Evolutionary conservation across 1,140 invertebrate genomes (phyloP).

Genomic region (Nylanderia fulva): DNA sequence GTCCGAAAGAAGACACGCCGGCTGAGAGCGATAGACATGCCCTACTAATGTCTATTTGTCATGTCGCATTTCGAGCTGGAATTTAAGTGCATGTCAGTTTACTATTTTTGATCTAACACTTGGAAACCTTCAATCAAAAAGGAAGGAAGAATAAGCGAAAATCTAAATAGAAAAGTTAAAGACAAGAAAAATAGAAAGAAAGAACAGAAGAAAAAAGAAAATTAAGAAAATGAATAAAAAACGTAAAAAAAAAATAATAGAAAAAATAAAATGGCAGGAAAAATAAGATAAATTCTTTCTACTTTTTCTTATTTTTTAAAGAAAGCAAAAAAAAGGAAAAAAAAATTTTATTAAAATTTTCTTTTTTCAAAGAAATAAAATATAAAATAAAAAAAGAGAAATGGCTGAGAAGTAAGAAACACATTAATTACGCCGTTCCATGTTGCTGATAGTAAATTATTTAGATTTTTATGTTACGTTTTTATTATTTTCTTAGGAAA

Average conservation of each 20-base stretch:
- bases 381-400: neutral
- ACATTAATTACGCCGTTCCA: constrained; percentile 13
- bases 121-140: neutral
- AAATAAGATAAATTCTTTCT: neutral
- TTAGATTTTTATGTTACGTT: neutral
- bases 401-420: constrained; percentile 4
- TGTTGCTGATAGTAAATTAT: constrained; percentile 2
- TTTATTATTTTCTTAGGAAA: neutral
- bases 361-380: neutral
- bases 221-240: neutral
- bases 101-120: neutral
- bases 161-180: neutral
- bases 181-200: neutral
- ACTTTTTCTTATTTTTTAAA: neutral
- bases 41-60: constrained; percentile 78
- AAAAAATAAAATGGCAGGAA: neutral
- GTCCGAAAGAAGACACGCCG: constrained; percentile 66
- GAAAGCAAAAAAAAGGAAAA: neutral
- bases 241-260: neutral
- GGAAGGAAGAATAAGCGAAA: neutral
- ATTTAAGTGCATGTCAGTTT: constrained; percentile 16
- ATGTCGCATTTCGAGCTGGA: constrained; percentile 23
- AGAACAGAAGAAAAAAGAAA: neutral
- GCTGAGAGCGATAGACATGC: constrained; percentile 69
- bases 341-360: neutral